These are phyloP conservation scores for Carlito syrichta DNA, from an alignment of 2,113 vertebrate genomes.

Conservation along the genomic window DNA sequence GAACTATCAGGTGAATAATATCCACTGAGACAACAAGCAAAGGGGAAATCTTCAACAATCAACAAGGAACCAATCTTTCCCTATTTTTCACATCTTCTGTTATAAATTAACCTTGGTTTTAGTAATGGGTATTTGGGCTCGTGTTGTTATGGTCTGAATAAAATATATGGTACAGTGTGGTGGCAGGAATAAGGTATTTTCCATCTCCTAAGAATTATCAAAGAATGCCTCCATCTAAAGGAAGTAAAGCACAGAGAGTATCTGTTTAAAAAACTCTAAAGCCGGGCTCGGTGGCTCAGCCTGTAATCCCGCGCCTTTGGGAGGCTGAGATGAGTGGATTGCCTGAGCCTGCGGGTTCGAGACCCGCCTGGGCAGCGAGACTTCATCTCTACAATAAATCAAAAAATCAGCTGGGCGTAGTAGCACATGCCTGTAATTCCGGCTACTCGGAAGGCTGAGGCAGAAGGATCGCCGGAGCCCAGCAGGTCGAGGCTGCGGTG, in stretches of 20 bases:
- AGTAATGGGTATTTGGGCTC: not conserved
- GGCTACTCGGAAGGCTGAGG: too few relatives aligned
- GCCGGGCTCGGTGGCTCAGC: too few relatives aligned
- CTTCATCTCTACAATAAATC: too few relatives aligned
- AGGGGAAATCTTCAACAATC: not conserved
- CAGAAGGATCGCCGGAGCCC: too few relatives aligned
- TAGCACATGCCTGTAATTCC: too few relatives aligned
- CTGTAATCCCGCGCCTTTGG: too few relatives aligned
- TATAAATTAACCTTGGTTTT: not conserved
- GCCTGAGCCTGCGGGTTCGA: too few relatives aligned
- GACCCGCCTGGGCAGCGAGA: too few relatives aligned
- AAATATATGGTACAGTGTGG: not conserved
- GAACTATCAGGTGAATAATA: not conserved
- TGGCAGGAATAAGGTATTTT: not conserved
- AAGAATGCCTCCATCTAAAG: constrained; percentile 3
- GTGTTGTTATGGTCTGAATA: not conserved
- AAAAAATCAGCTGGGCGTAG: too few relatives aligned
- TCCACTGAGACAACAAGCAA: not conserved
- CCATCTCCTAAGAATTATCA: not conserved
- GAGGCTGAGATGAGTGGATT: too few relatives aligned
- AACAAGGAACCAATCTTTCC: not conserved
- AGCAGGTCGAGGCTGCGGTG: too few relatives aligned
- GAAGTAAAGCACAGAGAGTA: not conserved
- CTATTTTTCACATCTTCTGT: not conserved
- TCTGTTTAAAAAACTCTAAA: not conserved